Percentiles rank a stretch among this genome's conserved stretches.
These are phyloP conservation scores for Dolichopus griseipennis DNA, from an alignment of 2,888 invertebrate species.

Conservation along the genomic window DNA sequence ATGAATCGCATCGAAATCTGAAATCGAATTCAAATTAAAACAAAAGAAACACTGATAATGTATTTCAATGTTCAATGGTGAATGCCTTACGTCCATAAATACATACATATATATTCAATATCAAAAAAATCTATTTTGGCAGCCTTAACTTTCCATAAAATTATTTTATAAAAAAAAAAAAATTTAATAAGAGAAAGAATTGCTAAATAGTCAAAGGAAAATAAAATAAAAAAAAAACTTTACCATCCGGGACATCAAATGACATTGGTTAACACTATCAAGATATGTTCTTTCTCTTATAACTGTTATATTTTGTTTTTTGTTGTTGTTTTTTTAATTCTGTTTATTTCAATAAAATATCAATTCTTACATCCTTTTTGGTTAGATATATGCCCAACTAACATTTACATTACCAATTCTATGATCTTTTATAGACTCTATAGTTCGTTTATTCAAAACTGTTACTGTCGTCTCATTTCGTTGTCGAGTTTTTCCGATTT, in stretches of 20 bases:
- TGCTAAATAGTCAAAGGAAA: no score
- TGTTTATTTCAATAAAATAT: not conserved
- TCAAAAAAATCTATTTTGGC: slow-evolving; percentile 4
- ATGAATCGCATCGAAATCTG: not conserved
- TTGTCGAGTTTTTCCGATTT: no score
- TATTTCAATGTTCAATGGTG: not conserved
- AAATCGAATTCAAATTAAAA: not conserved
- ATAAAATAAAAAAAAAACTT: not conserved
- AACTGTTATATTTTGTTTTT: no score
- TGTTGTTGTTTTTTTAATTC: not conserved
- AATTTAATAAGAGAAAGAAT: not conserved
- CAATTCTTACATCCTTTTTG: slow-evolving; percentile 1
- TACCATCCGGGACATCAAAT: slow-evolving; percentile 3
- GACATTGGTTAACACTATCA: slow-evolving; percentile 6
- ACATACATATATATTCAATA: not conserved
- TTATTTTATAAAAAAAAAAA: not conserved
- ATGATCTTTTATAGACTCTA: not conserved
- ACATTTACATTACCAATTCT: not conserved
- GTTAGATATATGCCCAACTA: not conserved
- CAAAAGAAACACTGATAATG: not conserved
- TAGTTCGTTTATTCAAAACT: no score
- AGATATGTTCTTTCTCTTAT: not conserved
- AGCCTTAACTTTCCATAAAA: not conserved
- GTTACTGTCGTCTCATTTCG: no score
- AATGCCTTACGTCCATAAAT: not conserved